Conservation (phyloP, 2,797 vertebrate genomes). For the Gadopsis bispinosus region DNA sequence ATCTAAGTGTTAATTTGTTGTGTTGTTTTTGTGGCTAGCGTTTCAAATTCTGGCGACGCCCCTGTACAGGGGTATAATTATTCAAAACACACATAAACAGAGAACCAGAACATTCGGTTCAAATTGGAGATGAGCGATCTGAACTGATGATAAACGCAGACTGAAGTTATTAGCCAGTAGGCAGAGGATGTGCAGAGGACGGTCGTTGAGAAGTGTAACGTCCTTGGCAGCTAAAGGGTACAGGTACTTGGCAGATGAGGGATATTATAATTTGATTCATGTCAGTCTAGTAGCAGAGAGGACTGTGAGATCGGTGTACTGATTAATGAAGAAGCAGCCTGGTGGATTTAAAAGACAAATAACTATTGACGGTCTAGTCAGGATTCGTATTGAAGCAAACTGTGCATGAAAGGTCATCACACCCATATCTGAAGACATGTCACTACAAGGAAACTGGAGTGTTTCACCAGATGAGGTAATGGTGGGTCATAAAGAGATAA, state of each 20-base stretch:
- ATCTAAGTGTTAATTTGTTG: too few relatives aligned
- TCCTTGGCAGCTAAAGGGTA: conserved; percentile 58
- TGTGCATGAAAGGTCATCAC: neutral
- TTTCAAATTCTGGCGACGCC: too few relatives aligned
- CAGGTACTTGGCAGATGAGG: conserved; percentile 59
- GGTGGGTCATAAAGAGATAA: conserved; percentile 4
- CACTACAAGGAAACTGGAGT: neutral
- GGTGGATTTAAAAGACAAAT: conserved; percentile 52
- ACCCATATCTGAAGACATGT: conserved; percentile 18
- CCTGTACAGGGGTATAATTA: conserved; percentile 28
- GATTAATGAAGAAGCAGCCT: conserved; percentile 55
- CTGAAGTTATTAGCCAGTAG: conserved; percentile 39
- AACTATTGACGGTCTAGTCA: conserved; percentile 15
- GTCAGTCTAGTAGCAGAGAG: conserved; percentile 41
- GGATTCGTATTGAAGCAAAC: conserved; percentile 4
- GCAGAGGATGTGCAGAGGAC: conserved; percentile 43
- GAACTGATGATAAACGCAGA: conserved; percentile 39
- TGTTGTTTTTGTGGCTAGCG: too few relatives aligned
- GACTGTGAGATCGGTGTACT: conserved; percentile 39
- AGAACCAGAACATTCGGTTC: neutral
- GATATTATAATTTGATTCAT: conserved; percentile 69
- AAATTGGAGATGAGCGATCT: conserved; percentile 33
- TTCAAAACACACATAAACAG: conserved; percentile 34
- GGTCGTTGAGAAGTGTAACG: conserved; percentile 40
- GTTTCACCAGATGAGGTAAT: conserved; percentile 15